Base-by-base conservation (phyloP, 2,888 invertebrate species). In the Beris chalybata region DNA sequence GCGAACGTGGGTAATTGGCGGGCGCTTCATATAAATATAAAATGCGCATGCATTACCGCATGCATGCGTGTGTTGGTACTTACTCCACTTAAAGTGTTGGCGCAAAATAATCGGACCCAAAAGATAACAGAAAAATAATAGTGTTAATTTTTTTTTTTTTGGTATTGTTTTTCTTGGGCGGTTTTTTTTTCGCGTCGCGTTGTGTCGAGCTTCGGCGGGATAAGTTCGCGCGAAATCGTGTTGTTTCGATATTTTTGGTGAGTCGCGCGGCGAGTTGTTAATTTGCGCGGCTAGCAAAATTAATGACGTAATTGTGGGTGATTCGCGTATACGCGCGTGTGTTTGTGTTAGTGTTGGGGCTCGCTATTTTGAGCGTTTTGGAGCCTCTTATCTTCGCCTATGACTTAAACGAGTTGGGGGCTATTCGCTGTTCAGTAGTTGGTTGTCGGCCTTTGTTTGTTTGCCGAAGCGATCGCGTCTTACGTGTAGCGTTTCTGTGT, bases 381-480 rank as follows among this genome's bases (percentile, higher is more conserved):
- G 31, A 50, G 50, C 31, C n/a, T 48, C 29, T 48, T 45, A 48
- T 56, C 59, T 59, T 13, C 48, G 48, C 50, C 50, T 38, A 44
- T 48, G 32, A 59, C 38, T 38, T 32, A 31, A 29, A 43, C 22
- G 56, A 48, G 47, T 13, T 50, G 48, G 59, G 48, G 50, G 48
- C 59, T 12, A 48, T 22, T 22, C 22, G 29, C 30, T 15, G 29
- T 22, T 45, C 11, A 11, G 11, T 22, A 29, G 52, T 13, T 48
- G 52, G 22, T 52, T 22, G 52, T 22, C 29, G 52, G 11, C 15
- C 4, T 11, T 13, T 52, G 52, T 22, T 11, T 52, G 29, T 58
- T 11, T 50, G 38, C 44, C 48, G 59, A 47, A 13, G 44, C 32
- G 48, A 31, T 44, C 22, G 48, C 12, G 47, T 32, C 31, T 31